Conservation (phyloP, 1,140 invertebrate species). For the Ostrea denselamellosa region DNA sequence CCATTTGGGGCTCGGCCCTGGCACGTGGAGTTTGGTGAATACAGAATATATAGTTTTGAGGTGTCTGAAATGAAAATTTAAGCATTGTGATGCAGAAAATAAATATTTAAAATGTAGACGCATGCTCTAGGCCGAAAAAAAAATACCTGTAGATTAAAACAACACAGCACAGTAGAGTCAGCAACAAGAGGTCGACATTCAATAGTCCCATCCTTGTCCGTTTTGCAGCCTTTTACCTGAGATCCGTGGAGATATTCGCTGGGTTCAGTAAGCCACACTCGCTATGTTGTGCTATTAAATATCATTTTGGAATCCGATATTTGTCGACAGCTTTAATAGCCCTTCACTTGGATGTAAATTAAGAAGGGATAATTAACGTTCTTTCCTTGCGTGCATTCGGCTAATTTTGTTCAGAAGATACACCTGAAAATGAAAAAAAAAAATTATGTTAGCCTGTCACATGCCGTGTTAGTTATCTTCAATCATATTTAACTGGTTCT, state of each 20-base stretch:
- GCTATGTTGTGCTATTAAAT: constrained; percentile 2
- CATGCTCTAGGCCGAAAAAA: background rate
- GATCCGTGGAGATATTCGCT: background rate
- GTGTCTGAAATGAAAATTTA: constrained; percentile 46
- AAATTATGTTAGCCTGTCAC: constrained; percentile 21
- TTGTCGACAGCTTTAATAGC: background rate
- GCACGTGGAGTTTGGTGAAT: constrained; percentile 47
- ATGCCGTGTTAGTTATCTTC: background rate
- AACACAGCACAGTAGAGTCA: background rate
- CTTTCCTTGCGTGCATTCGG: constrained; percentile 11
- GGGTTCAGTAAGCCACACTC: background rate
- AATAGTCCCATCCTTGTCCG: background rate
- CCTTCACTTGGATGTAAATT: constrained; percentile 20
- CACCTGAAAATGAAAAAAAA: constrained; percentile 21
- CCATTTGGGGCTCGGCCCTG: constrained; percentile 49
- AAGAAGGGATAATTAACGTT: constrained; percentile 2
- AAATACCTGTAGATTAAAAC: constrained; percentile 5
- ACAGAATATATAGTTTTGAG: constrained; percentile 49
- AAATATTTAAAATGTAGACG: background rate
- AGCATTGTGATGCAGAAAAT: background rate
- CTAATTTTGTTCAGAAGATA: constrained; percentile 31
- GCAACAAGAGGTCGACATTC: background rate
- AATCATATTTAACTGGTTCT: background rate
- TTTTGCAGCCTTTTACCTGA: background rate
- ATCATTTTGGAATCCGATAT: constrained; percentile 8